Evolutionary conservation across 2,888 invertebrate genomes (phyloP).

Genomic region (Papilio protenor): DNA sequence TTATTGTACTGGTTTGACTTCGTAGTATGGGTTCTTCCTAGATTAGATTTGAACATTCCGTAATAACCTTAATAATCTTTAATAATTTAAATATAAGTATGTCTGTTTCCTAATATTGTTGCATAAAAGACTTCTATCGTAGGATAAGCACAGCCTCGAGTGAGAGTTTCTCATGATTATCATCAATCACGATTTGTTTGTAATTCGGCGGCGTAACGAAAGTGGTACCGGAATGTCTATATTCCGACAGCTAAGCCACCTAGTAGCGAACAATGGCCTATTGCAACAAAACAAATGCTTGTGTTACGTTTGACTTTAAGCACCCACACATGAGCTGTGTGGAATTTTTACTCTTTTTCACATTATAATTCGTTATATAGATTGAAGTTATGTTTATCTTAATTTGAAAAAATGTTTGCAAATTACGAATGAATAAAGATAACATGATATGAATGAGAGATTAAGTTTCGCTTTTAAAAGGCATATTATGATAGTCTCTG

Average conservation of each 20-base stretch:
- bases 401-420: too few relatives aligned
- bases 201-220: slow-evolving; percentile 48
- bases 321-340: slow-evolving; percentile 61
- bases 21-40: neutral
- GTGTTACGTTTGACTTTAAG: slow-evolving; percentile 69
- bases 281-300: slow-evolving; percentile 64
- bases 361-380: slow-evolving; percentile 17
- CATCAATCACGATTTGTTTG: slow-evolving; percentile 25
- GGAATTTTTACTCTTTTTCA: slow-evolving; percentile 12
- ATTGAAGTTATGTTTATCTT: neutral
- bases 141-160: neutral
- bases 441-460: too few relatives aligned
- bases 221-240: slow-evolving; percentile 54
- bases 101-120: neutral
- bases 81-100: neutral
- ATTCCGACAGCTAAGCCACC: slow-evolving; percentile 51
- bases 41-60: neutral
- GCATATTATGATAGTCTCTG: neutral
- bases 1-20: neutral
- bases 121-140: neutral
- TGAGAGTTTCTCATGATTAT: slow-evolving; percentile 21
- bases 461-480: too few relatives aligned
- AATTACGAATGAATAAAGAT: neutral
- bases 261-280: slow-evolving; percentile 67
- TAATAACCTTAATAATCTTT: too few relatives aligned